Evolutionary conservation across 2,113 vertebrate species (phyloP).

Genomic region (Progne subis): DNA sequence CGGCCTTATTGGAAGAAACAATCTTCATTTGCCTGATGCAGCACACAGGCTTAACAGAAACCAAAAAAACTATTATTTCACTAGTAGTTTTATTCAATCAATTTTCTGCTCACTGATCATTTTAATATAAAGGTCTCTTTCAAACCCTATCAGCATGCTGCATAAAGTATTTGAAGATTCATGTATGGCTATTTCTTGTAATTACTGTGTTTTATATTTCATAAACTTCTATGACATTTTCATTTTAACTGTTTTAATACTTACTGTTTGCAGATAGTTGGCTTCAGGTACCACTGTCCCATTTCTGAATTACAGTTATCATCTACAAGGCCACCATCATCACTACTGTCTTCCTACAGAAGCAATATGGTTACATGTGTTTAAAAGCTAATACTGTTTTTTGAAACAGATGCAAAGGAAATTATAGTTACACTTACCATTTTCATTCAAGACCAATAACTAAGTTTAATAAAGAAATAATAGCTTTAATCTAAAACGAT

Average conservation of each 20-base stretch:
- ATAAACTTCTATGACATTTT: background rate
- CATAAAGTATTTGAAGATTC: background rate
- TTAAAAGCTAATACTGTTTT: background rate
- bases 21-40: background rate
- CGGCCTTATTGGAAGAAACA: background rate
- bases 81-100: background rate
- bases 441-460: background rate
- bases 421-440: background rate
- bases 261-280: conserved; percentile 91
- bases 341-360: conserved; percentile 92
- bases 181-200: background rate
- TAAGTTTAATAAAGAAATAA: background rate
- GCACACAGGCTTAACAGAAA: background rate
- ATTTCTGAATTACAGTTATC: conserved; percentile 81
- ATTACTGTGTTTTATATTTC: background rate
- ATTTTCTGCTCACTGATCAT: background rate
- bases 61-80: background rate
- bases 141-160: background rate
- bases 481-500: background rate
- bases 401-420: background rate
- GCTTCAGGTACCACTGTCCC: conserved; percentile 80
- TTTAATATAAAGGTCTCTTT: background rate
- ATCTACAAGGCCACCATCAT: conserved; percentile 86
- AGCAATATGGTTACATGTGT: background rate
- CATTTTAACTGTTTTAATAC: conserved; percentile 46